phyloP scores from a whole-genome alignment of 2,797 vertebrate species.

The Halcyon leucocephala region DNA sequence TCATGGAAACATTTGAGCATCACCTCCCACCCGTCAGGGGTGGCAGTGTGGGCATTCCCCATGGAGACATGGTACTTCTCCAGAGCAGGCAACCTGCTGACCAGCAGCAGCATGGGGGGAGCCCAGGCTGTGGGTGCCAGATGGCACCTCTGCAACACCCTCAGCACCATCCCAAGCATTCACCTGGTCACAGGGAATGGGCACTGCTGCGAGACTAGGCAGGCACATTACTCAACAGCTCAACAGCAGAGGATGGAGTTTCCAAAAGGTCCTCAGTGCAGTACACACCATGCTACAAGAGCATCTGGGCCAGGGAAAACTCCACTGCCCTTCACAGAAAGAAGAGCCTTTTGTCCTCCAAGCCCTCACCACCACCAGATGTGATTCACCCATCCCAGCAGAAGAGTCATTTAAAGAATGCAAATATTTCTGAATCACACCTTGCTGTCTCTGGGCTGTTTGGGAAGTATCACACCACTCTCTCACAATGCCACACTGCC shows the following conservation, averaged over 20 bases:
- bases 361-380: neutral
- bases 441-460: neutral
- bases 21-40: neutral
- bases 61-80: accelerated
- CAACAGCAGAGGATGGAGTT: neutral
- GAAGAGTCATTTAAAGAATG: conserved; percentile 25
- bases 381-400: conserved; percentile 62
- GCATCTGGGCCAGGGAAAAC: neutral
- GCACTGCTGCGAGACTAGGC: neutral
- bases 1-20: neutral
- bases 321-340: neutral
- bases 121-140: accelerated
- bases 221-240: neutral
- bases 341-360: neutral
- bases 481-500: neutral
- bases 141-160: accelerated
- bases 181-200: neutral
- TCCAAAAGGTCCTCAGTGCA: neutral
- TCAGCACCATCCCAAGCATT: neutral
- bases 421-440: conserved; percentile 41
- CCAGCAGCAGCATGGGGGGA: neutral
- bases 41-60: accelerated
- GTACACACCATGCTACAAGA: neutral
- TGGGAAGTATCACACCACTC: neutral
- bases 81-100: accelerated